Evolutionary conservation across 2,113 vertebrate genomes (phyloP).

Genomic region (Elaphurus davidianus): DNA sequence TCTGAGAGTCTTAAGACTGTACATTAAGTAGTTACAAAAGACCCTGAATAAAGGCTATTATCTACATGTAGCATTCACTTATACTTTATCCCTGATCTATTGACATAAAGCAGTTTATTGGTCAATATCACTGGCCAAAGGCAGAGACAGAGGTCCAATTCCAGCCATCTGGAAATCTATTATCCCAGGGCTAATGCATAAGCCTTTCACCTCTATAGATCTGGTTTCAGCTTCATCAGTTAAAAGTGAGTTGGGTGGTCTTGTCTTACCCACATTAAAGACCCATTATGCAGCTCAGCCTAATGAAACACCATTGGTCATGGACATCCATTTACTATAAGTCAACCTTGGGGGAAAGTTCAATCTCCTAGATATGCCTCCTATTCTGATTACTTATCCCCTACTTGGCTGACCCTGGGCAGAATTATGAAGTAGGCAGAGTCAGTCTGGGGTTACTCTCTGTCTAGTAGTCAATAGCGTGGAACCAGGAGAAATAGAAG

Average conservation of each 20-base stretch:
- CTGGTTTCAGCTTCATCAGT: constrained; percentile 63
- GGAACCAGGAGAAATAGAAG: neutral
- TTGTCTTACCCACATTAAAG: constrained; percentile 46
- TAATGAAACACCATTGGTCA: constrained; percentile 18
- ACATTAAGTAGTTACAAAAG: constrained; percentile 17
- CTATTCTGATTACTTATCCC: neutral
- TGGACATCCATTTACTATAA: neutral
- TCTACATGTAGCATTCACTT: constrained; percentile 8
- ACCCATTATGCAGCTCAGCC: constrained; percentile 34
- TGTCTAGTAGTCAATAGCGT: neutral
- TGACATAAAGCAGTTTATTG: constrained; percentile 54
- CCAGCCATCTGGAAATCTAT: constrained; percentile 65
- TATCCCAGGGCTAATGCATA: constrained; percentile 43
- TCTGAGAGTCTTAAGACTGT: constrained; percentile 9
- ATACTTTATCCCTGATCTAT: constrained; percentile 14
- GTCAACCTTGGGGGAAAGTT: neutral
- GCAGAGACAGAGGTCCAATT: constrained; percentile 31
- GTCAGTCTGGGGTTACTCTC: neutral
- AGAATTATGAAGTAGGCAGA: neutral
- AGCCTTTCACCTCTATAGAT: constrained; percentile 53
- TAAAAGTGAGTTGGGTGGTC: constrained; percentile 60
- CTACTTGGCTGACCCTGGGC: neutral
- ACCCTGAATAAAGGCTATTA: constrained; percentile 20
- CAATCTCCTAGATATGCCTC: neutral
- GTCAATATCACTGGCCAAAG: constrained; percentile 49